Base-by-base conservation (phyloP, 2,797 vertebrate genomes). In the Sebastes hopkinsi region DNA sequence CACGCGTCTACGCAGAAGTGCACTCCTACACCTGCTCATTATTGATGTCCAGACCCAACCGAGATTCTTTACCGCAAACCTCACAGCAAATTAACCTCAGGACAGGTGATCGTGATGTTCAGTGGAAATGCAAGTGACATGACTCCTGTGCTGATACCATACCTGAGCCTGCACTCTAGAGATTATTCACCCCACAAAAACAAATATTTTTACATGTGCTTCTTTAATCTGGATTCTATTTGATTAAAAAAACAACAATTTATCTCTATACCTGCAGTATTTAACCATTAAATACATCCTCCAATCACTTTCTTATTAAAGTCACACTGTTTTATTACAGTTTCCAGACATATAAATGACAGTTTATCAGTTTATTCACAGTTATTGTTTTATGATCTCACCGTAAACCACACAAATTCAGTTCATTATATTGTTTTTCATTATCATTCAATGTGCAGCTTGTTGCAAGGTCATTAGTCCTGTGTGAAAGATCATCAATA, bases 1-100 rank as follows among this genome's bases (percentile, higher is more conserved):
- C 95, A 94, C 90, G 76, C 91, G 90, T 91, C 92, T 88, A 68
- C 81, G 92, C 88, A 87, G 94, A 92, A 95, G 95, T 89, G 91
- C 94, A 93, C 95, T 94, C 92, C 92, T 94, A 89, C 94, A 95
- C 93, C 94, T 95, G 94, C 95, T 96, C 95, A 96, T 96, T 96
- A 96, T 94, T 94, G 92, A 95, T 95, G 95, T 92, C 90, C 86
- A 84, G 84, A 89, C 80, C 84, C 82, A 46, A 70, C 75, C 67
- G 34, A 29, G 85, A 80, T 77, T 86, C 74, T 80, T 91, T 66
- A 95, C 94, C 94, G 84, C 94, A 93, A 94, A 91, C 86, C 94
- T 90, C 88, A 90, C 88, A 87, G 84, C 84, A 92, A 94, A 94
- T 94, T 94, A 94, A 88, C 81, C 89, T 87, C 83, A 75, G 85